Evolutionary conservation across 2,797 vertebrate genomes (phyloP).

Genomic region (Yasuhikotakia modesta): DNA sequence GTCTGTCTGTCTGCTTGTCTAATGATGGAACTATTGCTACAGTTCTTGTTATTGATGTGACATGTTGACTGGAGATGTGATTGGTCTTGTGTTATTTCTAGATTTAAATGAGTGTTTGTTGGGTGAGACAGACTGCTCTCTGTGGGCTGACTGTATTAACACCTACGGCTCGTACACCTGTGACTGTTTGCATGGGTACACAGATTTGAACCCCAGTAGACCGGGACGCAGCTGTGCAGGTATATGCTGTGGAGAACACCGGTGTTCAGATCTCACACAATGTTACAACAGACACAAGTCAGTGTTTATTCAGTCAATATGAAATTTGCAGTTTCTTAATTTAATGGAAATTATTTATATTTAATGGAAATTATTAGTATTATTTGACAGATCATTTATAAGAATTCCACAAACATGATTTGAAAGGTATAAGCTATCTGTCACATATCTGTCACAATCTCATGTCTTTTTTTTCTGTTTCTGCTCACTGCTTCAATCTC

Average conservation of each 20-base stretch:
- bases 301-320: not conserved
- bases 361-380: too few relatives aligned
- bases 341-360: too few relatives aligned
- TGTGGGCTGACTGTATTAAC: constrained; percentile 74
- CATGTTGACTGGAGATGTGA: constrained; percentile 28
- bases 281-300: not conserved
- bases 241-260: not conserved
- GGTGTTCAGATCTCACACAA: constrained; percentile 8
- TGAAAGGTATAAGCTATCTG: not conserved
- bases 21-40: constrained; percentile 23
- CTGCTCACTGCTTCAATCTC: not conserved
- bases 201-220: constrained; percentile 64
- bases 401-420: too few relatives aligned
- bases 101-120: constrained; percentile 82
- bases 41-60: constrained; percentile 41
- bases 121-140: constrained; percentile 78
- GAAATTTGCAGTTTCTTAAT: too few relatives aligned
- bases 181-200: constrained; percentile 70
- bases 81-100: constrained; percentile 53
- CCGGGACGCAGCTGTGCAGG: constrained; percentile 77
- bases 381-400: too few relatives aligned
- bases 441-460: not conserved
- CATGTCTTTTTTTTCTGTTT: not conserved
- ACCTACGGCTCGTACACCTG: constrained; percentile 80
- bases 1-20: not conserved